Conservation (phyloP, 2,797 vertebrate genomes). For the Platalea minor region DNA sequence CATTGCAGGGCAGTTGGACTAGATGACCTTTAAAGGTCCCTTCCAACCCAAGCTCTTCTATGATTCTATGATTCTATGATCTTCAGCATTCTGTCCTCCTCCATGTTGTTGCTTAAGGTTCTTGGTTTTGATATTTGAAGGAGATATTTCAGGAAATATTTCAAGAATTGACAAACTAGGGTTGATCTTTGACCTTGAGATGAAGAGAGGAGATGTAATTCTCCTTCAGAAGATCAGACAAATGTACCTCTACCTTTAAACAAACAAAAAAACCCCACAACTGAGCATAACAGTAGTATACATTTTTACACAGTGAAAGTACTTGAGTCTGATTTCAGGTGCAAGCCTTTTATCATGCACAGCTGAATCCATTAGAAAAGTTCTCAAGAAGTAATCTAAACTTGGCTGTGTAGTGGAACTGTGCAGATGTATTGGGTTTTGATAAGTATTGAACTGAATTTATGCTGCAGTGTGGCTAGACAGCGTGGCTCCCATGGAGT, state of each 20-base stretch:
- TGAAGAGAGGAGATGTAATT: not conserved
- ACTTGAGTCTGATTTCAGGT: not conserved
- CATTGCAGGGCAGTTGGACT: not conserved
- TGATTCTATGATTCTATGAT: not conserved
- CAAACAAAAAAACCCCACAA: not conserved
- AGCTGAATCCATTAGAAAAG: not conserved
- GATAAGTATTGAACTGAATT: not conserved
- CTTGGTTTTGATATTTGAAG: not conserved
- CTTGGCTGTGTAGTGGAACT: not conserved
- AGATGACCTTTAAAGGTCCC: not conserved
- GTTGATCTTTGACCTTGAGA: not conserved
- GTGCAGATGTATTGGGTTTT: not conserved
- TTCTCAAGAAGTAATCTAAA: conserved; percentile 13
- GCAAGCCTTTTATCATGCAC: not conserved
- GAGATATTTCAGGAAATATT: not conserved
- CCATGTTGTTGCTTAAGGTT: not conserved
- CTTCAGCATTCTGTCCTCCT: not conserved
- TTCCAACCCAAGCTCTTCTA: not conserved
- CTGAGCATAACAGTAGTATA: not conserved
- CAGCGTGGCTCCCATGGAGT: not conserved
- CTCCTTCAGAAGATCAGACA: not conserved
- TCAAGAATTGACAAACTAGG: not conserved
- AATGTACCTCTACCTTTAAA: not conserved
- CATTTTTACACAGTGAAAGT: not conserved
- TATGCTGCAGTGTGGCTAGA: not conserved